phyloP scores from a whole-genome alignment of 2,888 invertebrate genomes.

The Cheilosia vernalis region DNA sequence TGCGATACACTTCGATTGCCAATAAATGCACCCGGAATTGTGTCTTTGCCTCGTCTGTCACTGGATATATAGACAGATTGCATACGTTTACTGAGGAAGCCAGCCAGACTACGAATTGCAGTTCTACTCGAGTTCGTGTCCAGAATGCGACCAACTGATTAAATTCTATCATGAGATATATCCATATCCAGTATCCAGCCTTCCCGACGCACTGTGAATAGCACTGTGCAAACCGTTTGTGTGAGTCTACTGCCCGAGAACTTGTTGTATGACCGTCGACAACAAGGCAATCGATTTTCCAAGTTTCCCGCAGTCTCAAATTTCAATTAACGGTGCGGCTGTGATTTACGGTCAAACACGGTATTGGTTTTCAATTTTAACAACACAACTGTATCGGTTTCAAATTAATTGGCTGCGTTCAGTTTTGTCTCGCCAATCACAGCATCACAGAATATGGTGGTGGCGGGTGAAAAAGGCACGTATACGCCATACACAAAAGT shows the following conservation, averaged over 20 bases:
- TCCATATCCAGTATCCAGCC: not conserved
- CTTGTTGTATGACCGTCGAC: constrained; percentile 20
- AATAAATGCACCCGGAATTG: constrained; percentile 14
- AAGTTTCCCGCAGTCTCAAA: constrained; percentile 29
- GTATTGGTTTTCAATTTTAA: constrained; percentile 37
- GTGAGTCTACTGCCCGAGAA: constrained; percentile 7
- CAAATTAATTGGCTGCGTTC: constrained; percentile 30
- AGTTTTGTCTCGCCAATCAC: constrained; percentile 29
- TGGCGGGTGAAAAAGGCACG: constrained; percentile 9
- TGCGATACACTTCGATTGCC: constrained; percentile 63
- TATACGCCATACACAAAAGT: constrained; percentile 17
- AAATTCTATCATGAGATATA: not conserved
- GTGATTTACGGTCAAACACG: not conserved
- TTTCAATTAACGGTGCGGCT: constrained; percentile 30
- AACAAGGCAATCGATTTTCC: constrained; percentile 9
- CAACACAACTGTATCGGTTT: constrained; percentile 18
- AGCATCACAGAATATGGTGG: no score
- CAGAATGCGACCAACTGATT: not conserved
- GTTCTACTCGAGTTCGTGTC: constrained; percentile 18
- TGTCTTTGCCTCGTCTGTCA: constrained; percentile 4
- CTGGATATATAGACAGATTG: not conserved
- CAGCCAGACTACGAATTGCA: constrained; percentile 7
- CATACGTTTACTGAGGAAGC: constrained; percentile 5
- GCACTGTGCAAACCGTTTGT: not conserved
- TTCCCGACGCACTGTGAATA: no score